Evolutionary conservation across 2,113 vertebrate genomes (phyloP).

Genomic region (Paradisaea rubra): DNA sequence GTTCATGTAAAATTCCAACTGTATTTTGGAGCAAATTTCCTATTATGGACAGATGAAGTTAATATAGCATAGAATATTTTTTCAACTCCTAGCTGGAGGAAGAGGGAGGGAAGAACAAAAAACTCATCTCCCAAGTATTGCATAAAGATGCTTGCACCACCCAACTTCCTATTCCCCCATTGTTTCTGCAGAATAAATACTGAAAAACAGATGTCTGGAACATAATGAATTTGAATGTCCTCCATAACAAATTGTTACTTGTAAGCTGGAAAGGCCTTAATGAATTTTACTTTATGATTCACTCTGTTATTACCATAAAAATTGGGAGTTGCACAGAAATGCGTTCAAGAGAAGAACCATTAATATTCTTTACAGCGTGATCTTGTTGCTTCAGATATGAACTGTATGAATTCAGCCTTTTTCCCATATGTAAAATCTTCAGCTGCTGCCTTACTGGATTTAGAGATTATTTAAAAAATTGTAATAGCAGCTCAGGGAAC

Average conservation of each 20-base stretch:
- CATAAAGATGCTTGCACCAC: background rate
- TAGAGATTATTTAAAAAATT: slow-evolving; percentile 70
- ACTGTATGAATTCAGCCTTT: slow-evolving; percentile 44
- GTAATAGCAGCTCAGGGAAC: slow-evolving; percentile 53
- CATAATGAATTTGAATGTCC: slow-evolving; percentile 39
- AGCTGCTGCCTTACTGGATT: slow-evolving; percentile 63
- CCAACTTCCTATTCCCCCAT: background rate
- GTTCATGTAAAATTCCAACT: background rate
- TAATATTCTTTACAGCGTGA: slow-evolving; percentile 70
- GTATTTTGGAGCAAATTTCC: background rate
- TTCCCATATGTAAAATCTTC: slow-evolving; percentile 61
- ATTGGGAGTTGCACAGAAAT: slow-evolving; percentile 40
- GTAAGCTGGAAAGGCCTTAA: slow-evolving; percentile 48
- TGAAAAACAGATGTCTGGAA: slow-evolving; percentile 47
- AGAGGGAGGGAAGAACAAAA: background rate
- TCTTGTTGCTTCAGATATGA: slow-evolving; percentile 65
- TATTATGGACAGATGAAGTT: background rate
- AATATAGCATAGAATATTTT: background rate
- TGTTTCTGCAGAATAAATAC: slow-evolving; percentile 51
- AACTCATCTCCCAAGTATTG: background rate
- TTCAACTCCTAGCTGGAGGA: background rate
- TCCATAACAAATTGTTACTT: slow-evolving; percentile 47
- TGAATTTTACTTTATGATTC: slow-evolving; percentile 61
- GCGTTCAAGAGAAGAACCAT: slow-evolving; percentile 49
- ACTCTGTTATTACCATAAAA: slow-evolving; percentile 67